phyloP scores from a whole-genome alignment of 2,888 invertebrate genomes.

The Lacanobia oleracea region DNA sequence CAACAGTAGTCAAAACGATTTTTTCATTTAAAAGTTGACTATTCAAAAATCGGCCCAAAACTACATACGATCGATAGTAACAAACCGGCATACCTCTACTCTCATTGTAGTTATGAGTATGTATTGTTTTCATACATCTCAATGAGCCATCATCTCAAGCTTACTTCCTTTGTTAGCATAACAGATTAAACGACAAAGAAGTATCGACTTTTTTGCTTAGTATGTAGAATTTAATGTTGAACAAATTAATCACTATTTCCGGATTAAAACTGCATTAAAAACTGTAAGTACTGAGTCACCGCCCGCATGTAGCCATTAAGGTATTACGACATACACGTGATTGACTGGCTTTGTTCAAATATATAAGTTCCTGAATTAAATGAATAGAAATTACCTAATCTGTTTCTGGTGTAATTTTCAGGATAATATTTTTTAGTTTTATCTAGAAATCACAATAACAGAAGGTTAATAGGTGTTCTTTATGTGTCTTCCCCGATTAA shows the following conservation, averaged over 20 bases:
- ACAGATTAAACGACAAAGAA: background rate
- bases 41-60: no score
- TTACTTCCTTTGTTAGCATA: background rate
- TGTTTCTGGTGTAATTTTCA: no score
- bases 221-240: background rate
- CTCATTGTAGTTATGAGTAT: no score
- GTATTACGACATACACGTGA: slow-evolving; percentile 20
- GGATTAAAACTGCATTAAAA: slow-evolving; percentile 17
- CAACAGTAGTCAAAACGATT: no score
- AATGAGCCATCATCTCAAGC: background rate
- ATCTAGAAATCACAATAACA: background rate
- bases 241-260: slow-evolving; percentile 5
- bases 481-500: no score
- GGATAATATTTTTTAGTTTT: no score
- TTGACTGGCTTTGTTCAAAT: background rate
- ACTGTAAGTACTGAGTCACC: slow-evolving; percentile 42
- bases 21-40: no score
- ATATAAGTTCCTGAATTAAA: background rate
- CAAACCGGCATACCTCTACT: background rate
- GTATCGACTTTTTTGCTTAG: background rate
- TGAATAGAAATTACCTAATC: background rate
- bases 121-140: background rate
- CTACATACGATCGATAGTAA: no score
- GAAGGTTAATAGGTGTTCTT: background rate
- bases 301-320: slow-evolving; percentile 31